Conservation (phyloP, 2,797 vertebrate genomes). For the Parotocinclus haroldoi region DNA sequence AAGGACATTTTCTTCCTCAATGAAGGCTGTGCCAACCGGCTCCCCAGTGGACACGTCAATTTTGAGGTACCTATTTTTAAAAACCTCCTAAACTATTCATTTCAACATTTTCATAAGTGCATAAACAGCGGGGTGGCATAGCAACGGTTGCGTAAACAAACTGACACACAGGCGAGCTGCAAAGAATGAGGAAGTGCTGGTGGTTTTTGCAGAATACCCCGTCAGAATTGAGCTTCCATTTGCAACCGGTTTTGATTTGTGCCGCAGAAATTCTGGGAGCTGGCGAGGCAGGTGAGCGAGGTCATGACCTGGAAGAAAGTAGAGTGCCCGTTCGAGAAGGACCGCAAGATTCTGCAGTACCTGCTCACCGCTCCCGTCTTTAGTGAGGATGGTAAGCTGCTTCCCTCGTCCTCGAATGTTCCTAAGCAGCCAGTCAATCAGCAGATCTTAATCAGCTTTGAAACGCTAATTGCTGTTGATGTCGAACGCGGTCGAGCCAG, state of each 20-base stretch:
- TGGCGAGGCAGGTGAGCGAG: conserved; percentile 91
- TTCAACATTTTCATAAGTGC: no score
- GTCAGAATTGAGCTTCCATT: background rate
- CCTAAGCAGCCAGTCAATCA: no score
- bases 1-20: conserved; percentile 97
- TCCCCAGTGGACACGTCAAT: conserved; percentile 88
- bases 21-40: conserved; percentile 85
- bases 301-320: conserved; percentile 94
- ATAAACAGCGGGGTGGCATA: no score
- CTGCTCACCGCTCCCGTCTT: conserved; percentile 86
- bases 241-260: conserved; percentile 18
- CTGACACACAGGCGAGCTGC: conserved; percentile 10
- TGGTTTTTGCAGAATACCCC: no score
- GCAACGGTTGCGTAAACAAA: conserved; percentile 37
- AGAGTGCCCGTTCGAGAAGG: conserved; percentile 91
- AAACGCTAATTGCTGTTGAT: no score
- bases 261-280: conserved; percentile 90
- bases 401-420: background rate
- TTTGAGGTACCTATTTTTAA: conserved; percentile 79
- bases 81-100: no score
- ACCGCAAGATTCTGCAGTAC: conserved; percentile 86
- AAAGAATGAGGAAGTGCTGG: conserved; percentile 44
- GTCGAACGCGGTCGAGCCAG: no score
- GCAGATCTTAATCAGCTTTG: no score
- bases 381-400: conserved; percentile 83